Conservation (phyloP, 2,113 vertebrate genomes). For the Muscicapa adusta region DNA sequence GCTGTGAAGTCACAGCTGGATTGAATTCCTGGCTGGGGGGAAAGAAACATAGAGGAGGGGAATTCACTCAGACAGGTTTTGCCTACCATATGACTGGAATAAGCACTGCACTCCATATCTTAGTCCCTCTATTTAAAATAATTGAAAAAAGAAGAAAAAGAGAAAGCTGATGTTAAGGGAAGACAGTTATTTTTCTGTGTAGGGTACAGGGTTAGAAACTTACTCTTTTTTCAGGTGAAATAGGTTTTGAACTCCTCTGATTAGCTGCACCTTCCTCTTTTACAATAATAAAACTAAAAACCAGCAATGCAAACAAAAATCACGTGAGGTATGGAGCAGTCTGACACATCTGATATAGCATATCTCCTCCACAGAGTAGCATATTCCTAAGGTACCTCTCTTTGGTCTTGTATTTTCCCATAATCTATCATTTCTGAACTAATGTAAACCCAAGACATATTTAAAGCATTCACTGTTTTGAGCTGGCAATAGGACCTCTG, state of each 20-base stretch:
- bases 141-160: neutral
- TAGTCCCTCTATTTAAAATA: neutral
- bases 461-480: neutral
- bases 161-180: neutral
- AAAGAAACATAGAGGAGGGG: fast-evolving
- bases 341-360: fast-evolving
- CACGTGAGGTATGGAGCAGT: neutral
- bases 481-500: neutral
- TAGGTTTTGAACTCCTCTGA: neutral
- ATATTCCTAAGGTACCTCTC: neutral
- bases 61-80: neutral
- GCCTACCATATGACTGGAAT: neutral
- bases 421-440: neutral
- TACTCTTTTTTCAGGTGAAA: neutral
- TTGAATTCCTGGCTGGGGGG: neutral
- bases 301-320: neutral
- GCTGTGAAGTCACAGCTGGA: neutral
- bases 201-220: neutral
- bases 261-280: neutral
- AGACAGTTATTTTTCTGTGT: neutral
- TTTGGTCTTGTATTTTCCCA: neutral
- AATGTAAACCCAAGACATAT: neutral
- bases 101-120: neutral
- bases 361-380: neutral
- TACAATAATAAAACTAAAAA: neutral